Evolutionary conservation across 2,113 vertebrate species (phyloP).

Genomic region (Saguinus midas): DNA sequence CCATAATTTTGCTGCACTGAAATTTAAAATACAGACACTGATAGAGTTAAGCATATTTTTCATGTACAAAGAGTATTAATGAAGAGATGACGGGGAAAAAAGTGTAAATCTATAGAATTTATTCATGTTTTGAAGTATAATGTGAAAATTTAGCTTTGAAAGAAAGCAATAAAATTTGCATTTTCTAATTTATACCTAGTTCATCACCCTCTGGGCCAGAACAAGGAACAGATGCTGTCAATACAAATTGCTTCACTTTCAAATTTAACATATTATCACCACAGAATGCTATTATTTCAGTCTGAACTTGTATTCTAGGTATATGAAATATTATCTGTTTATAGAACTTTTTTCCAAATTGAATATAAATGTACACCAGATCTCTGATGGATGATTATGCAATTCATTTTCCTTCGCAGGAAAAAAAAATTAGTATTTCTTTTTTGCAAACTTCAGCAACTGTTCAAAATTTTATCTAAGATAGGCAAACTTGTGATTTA

Average conservation of each 20-base stretch:
- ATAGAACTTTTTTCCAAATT: not conserved
- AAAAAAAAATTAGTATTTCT: not conserved
- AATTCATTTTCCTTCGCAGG: not conserved
- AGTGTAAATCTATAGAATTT: constrained; percentile 59
- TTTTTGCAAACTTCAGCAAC: not conserved
- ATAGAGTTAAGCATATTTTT: not conserved
- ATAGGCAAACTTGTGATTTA: not conserved
- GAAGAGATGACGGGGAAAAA: not conserved
- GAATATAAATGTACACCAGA: not conserved
- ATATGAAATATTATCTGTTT: not conserved
- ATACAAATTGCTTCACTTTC: constrained; percentile 60
- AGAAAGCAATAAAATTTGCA: constrained; percentile 66
- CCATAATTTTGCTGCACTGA: not conserved
- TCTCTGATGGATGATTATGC: not conserved
- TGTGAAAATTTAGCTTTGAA: constrained; percentile 72
- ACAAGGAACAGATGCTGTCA: constrained; percentile 78
- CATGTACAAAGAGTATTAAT: constrained; percentile 54
- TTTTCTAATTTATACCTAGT: constrained; percentile 73
- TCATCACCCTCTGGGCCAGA: constrained; percentile 63
- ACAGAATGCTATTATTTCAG: not conserved
- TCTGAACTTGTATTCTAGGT: not conserved
- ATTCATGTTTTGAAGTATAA: constrained; percentile 63
- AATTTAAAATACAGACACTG: not conserved
- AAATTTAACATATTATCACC: not conserved
- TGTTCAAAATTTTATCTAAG: not conserved